These are phyloP conservation scores for Anas flavirostris DNA, from an alignment of 2,797 vertebrate species.

Conservation along the genomic window DNA sequence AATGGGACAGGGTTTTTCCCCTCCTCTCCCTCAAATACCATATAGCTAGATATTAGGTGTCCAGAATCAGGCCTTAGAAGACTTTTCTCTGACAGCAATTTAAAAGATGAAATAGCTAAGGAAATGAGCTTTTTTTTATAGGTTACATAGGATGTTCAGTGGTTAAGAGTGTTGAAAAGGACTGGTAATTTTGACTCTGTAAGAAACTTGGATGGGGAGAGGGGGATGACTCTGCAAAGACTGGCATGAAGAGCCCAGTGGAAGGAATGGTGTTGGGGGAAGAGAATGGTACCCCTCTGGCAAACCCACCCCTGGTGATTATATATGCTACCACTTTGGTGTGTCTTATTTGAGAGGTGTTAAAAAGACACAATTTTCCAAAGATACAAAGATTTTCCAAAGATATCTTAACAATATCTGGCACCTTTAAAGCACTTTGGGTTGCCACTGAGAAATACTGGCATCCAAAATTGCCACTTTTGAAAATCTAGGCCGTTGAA, in stretches of 20 bases:
- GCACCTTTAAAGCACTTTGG: neutral
- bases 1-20: slow-evolving; percentile 67
- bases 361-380: neutral
- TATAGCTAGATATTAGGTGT: slow-evolving; percentile 32
- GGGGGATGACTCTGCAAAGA: neutral
- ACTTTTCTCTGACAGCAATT: slow-evolving; percentile 13
- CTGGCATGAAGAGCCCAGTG: fast-evolving
- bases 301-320: neutral
- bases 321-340: neutral
- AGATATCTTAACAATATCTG: neutral
- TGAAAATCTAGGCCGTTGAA: slow-evolving; percentile 42
- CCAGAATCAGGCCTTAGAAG: neutral
- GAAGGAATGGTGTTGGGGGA: neutral
- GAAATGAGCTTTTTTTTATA: slow-evolving; percentile 51
- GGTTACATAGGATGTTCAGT: neutral
- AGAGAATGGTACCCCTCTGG: neutral
- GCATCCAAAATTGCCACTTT: neutral
- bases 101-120: slow-evolving; percentile 28
- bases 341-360: neutral
- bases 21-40: slow-evolving; percentile 53
- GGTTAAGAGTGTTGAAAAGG: slow-evolving; percentile 32
- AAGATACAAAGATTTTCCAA: neutral
- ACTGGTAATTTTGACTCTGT: slow-evolving; percentile 28
- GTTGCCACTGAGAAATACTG: neutral
- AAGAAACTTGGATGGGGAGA: neutral